Base-by-base conservation (phyloP, 23 tunicate genomes). In the Trididemnum nubilum region DNA sequence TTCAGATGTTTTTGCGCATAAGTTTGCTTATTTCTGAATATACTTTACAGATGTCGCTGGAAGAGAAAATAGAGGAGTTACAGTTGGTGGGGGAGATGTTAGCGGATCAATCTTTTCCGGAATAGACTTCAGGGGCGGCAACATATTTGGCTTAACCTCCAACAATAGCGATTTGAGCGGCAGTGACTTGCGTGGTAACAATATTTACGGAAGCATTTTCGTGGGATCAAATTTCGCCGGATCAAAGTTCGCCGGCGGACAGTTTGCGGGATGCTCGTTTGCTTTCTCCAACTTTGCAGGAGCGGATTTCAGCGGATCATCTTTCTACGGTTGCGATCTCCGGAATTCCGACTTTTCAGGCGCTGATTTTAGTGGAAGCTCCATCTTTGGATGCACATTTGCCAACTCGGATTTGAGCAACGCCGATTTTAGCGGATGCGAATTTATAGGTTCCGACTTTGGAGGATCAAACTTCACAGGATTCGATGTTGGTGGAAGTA, bases 381-480 rank as follows among this genome's bases (percentile, higher is more conserved):
- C 5, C n/a, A 15, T 69, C 4, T 5, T 28, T 33, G 74, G 38
- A 3, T 5, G 39, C 74, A 69, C 38, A 2, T 69, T 69, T 69
- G n/a, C 37, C 5, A 24, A 69, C 2, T 69, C 74, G 2, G 9
- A 31, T 21, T 69, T 69, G 3, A 27, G 29, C 22, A 32, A 31
- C n/a, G 36, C 74, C 22, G 37, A 69, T 69, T 69, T 69, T 31
- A 69, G 74, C 36, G 74, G 74, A 32, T 15, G 39, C n/a, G 37
- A 27, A 69, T 27, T 31, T 69, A 15, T 31, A 4, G 39, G 74
- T 12, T 31, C 22, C 2, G 74, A 69, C n/a, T 69, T 69, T 31
- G 74, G 74, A 69, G 74, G 39, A 9, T 69, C 74, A 7, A 69
- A 69, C 38, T 69, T 69, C 32, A 69, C 74, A 36, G 39, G 74